Conservation (phyloP, 2,113 vertebrate species). For the Leptosomus discolor region DNA sequence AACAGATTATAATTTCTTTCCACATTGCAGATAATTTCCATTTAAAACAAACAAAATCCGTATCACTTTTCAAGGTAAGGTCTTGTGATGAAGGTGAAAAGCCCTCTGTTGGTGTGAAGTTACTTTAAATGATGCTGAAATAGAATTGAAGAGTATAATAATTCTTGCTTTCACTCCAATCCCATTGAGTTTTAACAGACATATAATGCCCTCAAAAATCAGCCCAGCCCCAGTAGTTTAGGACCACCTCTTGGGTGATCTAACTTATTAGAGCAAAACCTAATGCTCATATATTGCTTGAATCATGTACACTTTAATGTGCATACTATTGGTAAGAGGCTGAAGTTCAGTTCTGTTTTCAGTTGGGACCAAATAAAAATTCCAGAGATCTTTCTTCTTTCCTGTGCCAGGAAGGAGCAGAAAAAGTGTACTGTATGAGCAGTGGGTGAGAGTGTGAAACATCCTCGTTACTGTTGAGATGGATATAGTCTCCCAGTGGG, state of each 20-base stretch:
- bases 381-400: neutral
- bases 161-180: neutral
- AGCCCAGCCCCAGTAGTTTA: neutral
- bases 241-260: neutral
- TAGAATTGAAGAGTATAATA: neutral
- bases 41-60: neutral
- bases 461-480: neutral
- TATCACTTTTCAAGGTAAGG: neutral
- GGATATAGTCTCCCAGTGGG: neutral
- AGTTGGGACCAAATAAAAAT: neutral
- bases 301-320: rapidly evolving
- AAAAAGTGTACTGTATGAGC: neutral
- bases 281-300: neutral
- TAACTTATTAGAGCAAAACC: neutral
- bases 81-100: neutral
- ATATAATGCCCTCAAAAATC: neutral
- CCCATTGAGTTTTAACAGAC: neutral
- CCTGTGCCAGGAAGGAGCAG: neutral
- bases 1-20: neutral
- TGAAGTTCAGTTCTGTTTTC: neutral
- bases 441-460: neutral
- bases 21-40: neutral
- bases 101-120: neutral
- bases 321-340: neutral
- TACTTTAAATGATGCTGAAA: neutral